Evolutionary conservation across 1,140 invertebrate genomes (phyloP).

Genomic region (Eciton burchellii): DNA sequence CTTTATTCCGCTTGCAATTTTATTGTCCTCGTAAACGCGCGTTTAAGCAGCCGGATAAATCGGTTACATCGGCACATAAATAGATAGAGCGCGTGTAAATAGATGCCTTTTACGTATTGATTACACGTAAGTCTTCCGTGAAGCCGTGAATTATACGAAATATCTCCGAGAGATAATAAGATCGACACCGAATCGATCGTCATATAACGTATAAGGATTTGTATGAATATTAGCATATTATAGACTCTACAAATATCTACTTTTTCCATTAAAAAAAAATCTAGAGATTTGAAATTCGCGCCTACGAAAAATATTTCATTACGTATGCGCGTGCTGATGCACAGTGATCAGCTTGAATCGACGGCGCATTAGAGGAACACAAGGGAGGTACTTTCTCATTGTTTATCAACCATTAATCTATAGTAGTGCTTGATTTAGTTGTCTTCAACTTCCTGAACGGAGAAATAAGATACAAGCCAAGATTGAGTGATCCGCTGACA

Average conservation of each 20-base stretch:
- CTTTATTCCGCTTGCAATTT: constrained; percentile 29
- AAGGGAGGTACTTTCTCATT: constrained; percentile 69
- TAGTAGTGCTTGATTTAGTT: constrained; percentile 37
- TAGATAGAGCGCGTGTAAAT: background rate
- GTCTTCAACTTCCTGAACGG: constrained; percentile 72
- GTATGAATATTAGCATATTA: too few relatives aligned
- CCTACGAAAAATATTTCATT: constrained; percentile 37
- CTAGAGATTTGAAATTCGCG: background rate
- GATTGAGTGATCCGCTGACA: constrained; percentile 79
- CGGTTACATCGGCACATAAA: background rate
- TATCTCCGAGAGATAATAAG: too few relatives aligned
- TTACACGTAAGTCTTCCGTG: background rate
- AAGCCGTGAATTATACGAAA: too few relatives aligned
- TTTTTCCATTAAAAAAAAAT: too few relatives aligned
- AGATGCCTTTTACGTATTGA: background rate
- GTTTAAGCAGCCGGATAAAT: background rate
- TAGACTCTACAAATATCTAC: too few relatives aligned
- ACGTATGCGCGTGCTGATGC: constrained; percentile 57
- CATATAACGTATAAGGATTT: too few relatives aligned
- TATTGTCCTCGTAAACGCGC: background rate
- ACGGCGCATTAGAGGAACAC: background rate
- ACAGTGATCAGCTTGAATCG: constrained; percentile 76
- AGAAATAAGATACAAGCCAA: constrained; percentile 68
- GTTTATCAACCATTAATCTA: constrained; percentile 77
- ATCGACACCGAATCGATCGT: too few relatives aligned